Percentiles rank a stretch among this genome's conserved stretches.
Evolutionary conservation across 2,888 invertebrate genomes (phyloP).

Genomic region (Strigamia crassipes): DNA sequence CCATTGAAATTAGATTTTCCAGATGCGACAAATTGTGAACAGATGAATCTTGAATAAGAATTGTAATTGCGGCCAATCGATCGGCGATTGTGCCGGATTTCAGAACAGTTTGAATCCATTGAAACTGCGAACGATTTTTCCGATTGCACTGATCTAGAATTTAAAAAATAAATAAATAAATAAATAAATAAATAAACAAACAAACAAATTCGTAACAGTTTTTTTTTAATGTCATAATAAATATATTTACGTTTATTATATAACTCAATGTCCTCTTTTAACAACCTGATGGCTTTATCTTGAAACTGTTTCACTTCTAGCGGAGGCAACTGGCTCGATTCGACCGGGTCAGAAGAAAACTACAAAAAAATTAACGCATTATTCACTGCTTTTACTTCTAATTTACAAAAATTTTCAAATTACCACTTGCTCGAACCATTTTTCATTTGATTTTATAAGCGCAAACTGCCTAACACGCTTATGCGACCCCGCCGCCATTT

Average conservation of each 20-base stretch:
- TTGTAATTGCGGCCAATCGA: constrained; percentile 80
- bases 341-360: background rate
- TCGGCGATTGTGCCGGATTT: constrained; percentile 81
- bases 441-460: background rate
- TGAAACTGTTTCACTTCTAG: background rate
- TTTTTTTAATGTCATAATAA: background rate
- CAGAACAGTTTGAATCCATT: constrained; percentile 79
- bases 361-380: background rate
- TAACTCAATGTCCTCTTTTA: constrained; percentile 15
- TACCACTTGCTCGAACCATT: constrained; percentile 39
- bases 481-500: background rate
- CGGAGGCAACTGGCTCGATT: background rate
- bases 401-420: background rate
- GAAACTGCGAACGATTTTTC: constrained; percentile 64
- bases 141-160: constrained; percentile 44
- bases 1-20: constrained; percentile 73
- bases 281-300: background rate
- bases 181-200: background rate
- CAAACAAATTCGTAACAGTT: background rate
- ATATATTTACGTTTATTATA: constrained; percentile 4
- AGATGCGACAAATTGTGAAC: constrained; percentile 75
- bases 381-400: background rate
- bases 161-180: background rate
- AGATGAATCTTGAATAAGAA: constrained; percentile 81
- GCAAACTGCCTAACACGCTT: background rate